Evolutionary conservation across 2,888 invertebrate species (phyloP).

Genomic region (Venusia cambrica): DNA sequence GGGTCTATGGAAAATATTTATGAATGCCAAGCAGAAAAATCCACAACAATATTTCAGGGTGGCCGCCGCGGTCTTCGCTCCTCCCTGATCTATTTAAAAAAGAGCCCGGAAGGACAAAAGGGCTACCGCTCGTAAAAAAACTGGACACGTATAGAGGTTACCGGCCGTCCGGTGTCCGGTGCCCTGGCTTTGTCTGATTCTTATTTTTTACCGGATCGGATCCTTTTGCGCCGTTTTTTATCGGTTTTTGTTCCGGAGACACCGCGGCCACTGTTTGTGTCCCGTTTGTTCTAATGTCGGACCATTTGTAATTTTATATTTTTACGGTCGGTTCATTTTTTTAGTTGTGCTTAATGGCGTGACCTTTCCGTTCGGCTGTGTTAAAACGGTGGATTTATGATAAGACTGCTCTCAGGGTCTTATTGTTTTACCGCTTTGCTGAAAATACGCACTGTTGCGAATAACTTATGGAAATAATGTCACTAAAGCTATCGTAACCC

Average conservation of each 20-base stretch:
- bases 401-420: slow-evolving; percentile 25
- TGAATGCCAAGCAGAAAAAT: slow-evolving; percentile 80
- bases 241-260: slow-evolving; percentile 81
- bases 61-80: slow-evolving; percentile 71
- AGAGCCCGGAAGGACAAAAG: slow-evolving; percentile 79
- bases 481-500: too few species aligned
- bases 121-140: slow-evolving; percentile 74
- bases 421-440: slow-evolving; percentile 25
- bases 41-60: slow-evolving; percentile 80
- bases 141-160: slow-evolving; percentile 76
- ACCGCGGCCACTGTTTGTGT: slow-evolving; percentile 55
- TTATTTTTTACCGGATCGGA: slow-evolving; percentile 80
- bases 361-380: slow-evolving; percentile 56
- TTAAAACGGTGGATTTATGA: slow-evolving; percentile 44
- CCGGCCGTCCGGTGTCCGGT: slow-evolving; percentile 50
- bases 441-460: slow-evolving; percentile 8
- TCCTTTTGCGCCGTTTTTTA: slow-evolving; percentile 75
- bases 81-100: slow-evolving; percentile 80
- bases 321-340: slow-evolving; percentile 46
- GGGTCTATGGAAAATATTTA: slow-evolving; percentile 72
- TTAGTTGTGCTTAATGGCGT: slow-evolving; percentile 55
- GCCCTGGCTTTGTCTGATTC: slow-evolving; percentile 72
- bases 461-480: too few species aligned
- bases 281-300: slow-evolving; percentile 74
- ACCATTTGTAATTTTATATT: slow-evolving; percentile 76